Base-by-base conservation (phyloP, 2,797 vertebrate genomes). In the Fratercula arctica region DNA sequence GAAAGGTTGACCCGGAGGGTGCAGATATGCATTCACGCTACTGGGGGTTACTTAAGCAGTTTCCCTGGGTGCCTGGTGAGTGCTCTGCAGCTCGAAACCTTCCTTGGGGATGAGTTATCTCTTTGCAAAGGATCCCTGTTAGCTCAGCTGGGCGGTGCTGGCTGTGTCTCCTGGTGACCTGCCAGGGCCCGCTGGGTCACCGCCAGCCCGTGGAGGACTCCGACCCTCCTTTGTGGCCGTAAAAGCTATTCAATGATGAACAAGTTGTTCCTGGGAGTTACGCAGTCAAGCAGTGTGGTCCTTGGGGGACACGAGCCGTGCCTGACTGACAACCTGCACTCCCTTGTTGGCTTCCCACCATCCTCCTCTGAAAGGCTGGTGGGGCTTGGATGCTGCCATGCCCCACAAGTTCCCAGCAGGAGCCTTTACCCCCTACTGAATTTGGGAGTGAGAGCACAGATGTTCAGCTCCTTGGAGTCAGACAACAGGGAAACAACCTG, bases 401-500 rank as follows among this genome's bases (percentile, higher is more conserved):
- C 78, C 64, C 60, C 3, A 3, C 48, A 74, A 61, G 79, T 83
- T 96, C 89, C 74, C 93, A 89, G 83, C 10, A 4, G 84, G 70
- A 91, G 67, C 48, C 76, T 87, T 91, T 77, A 91, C 67, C 73
- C 73, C 26, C 92, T 6, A 7, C 66, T 85, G 92, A 80, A 89
- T 92, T 66, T 80, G 79, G 81, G 84, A 95, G 67, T 1, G 51
- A 73, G 75, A 89, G 50, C 19, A 1, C 85, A 89, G 91, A 80
- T 95, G 87, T 94, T 95, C 91, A 50, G 84, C 81, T 95, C 24
- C 75, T 85, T 94, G 87, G 95, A 94, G 73, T 51, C 91, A 91
- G 92, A 96, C 92, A 85, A 87, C 73, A 68, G 82, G 79, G 90
- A 90, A 96, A 96, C 87, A 92, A 91, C 82, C 89, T 92, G 95